Base-by-base conservation (phyloP, 2,888 invertebrate species). In the Dryadula phaetusa region DNA sequence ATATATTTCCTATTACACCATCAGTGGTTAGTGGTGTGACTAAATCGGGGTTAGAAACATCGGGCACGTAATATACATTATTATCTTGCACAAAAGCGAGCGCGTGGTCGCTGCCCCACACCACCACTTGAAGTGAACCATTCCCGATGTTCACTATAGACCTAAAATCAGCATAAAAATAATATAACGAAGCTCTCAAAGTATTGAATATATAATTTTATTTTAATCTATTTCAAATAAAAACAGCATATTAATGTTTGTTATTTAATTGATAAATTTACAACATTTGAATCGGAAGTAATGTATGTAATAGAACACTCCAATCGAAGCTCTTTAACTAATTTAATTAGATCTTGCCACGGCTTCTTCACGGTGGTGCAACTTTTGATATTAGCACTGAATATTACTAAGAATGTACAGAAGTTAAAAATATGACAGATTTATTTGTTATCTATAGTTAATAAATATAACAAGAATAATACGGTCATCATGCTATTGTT, bases 31-130 rank as follows among this genome's bases (percentile, higher is more conserved):
- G 83, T n/a, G 84, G 79, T 12, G 80, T 74, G 47, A 88, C 90
- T 40, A 75, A 76, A 52, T 82, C 86, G 16, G 83, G 80, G 12
- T 76, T 74, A 64, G 82, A 76, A 54, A 85, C 78, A 69, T 87
- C 84, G 18, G 88, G 84, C 25, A 94, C 83, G 76, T 95, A 95
- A 79, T 94, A 96, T 53, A 96, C 95, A 77, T 97, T 95, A 78
- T 96, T 96, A 47, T 94, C 85, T 62, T 93, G 87, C 0, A 96
- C 95, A 77, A 95, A 96, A 0, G 94, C 94, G 62, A 95, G 72
- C 0, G 86, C 79, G 1, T 75, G 75, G 0, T 77, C 77, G 1
- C 72, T 77, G 60, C 88, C 87, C 81, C 95, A 96, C 0, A 86
- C 79, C 5, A 94, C 96, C n/a, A 94, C 88, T 75, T 96, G 95